phyloP scores from a whole-genome alignment of 2,113 vertebrate species.

The Indicator indicator region DNA sequence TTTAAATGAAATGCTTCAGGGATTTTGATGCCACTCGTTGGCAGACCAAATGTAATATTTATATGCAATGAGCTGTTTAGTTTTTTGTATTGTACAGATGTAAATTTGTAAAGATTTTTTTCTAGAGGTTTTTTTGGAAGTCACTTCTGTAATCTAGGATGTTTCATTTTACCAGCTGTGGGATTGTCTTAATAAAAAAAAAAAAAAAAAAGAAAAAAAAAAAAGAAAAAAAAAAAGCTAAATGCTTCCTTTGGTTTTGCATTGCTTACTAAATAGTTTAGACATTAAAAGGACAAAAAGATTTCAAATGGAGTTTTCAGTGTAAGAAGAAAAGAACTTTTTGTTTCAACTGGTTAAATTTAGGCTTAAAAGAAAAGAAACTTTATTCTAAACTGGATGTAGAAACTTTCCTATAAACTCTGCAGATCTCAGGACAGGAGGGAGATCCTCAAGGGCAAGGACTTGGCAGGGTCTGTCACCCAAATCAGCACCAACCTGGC shows the following conservation, averaged over 20 bases:
- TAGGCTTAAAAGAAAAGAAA: background rate
- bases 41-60: constrained; percentile 84
- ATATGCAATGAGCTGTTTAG: constrained; percentile 79
- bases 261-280: constrained; percentile 9
- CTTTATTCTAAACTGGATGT: background rate
- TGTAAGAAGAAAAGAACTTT: background rate
- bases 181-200: constrained; percentile 74
- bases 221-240: background rate
- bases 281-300: background rate
- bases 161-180: constrained; percentile 74
- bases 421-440: rapidly evolving
- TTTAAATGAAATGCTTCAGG: constrained; percentile 78
- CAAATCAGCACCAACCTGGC: rapidly evolving
- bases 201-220: constrained; percentile 14
- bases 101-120: constrained; percentile 77
- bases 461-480: rapidly evolving
- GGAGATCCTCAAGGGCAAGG: background rate
- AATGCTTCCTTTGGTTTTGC: constrained; percentile 40
- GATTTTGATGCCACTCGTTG: constrained; percentile 76
- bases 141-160: constrained; percentile 72
- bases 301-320: background rate
- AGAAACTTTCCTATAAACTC: background rate
- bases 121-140: constrained; percentile 65
- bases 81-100: constrained; percentile 79
- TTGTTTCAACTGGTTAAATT: background rate